phyloP scores from a whole-genome alignment of 2,797 vertebrate genomes.

The Melanotaenia pygmaea region DNA sequence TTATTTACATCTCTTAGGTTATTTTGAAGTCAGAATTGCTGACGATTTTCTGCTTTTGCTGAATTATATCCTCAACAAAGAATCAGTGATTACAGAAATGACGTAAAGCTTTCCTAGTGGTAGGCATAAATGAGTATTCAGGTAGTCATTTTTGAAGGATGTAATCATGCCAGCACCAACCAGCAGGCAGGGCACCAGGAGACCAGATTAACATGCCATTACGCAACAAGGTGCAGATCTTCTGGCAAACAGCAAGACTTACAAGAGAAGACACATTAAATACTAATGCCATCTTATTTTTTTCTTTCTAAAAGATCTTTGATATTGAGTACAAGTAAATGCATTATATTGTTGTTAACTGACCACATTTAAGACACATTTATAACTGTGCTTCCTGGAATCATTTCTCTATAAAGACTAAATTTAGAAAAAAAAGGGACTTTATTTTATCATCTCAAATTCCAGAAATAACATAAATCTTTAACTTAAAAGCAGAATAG shows the following conservation, averaged over 20 bases:
- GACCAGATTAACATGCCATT: conserved; percentile 55
- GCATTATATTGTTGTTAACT: conserved; percentile 9
- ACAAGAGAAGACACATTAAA: conserved; percentile 19
- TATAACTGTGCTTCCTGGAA: conserved; percentile 15
- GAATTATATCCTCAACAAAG: conserved; percentile 23
- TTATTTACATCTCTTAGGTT: conserved; percentile 77
- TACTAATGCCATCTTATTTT: conserved; percentile 6
- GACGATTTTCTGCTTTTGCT: conserved; percentile 15
- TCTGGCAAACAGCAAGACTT: conserved; percentile 44
- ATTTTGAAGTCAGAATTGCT: conserved; percentile 32
- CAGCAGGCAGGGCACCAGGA: conserved; percentile 39
- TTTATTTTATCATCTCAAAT: background rate
- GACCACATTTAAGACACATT: conserved; percentile 23
- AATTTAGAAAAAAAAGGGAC: background rate
- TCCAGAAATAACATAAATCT: background rate
- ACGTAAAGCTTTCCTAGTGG: conserved; percentile 70
- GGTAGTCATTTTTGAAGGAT: conserved; percentile 52
- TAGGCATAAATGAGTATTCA: conserved; percentile 56
- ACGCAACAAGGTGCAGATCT: conserved; percentile 55
- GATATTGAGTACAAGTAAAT: conserved; percentile 4
- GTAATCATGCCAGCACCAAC: conserved; percentile 47
- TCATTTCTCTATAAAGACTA: conserved; percentile 8
- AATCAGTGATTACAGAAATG: conserved; percentile 50
- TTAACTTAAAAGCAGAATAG: conserved; percentile 22
- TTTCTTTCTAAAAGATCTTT: conserved; percentile 16